phyloP scores from a whole-genome alignment of 64 coral and sea anemone species.

The Astreopora myriophthalma region DNA sequence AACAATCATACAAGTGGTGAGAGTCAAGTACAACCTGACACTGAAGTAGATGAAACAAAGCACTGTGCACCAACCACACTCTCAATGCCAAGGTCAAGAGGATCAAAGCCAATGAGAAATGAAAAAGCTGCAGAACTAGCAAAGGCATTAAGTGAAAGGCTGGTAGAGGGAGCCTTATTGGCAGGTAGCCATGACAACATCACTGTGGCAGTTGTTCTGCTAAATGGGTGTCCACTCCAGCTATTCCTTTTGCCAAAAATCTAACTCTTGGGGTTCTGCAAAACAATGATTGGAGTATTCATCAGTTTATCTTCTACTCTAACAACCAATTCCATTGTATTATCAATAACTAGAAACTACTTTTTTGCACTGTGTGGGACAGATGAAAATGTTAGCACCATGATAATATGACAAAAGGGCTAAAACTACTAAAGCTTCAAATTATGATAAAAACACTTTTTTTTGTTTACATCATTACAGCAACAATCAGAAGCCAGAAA shows the following conservation, averaged over 20 bases:
- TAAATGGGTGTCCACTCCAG: constrained; percentile 87
- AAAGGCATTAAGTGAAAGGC: constrained; percentile 81
- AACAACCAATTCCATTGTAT: too few relatives aligned
- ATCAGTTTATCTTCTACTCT: too few relatives aligned
- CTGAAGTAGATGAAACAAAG: not conserved
- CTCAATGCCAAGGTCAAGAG: not conserved
- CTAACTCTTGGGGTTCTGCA: not conserved
- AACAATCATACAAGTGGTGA: not conserved
- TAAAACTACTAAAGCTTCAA: too few relatives aligned
- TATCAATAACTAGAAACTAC: too few relatives aligned
- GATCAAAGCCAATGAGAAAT: not conserved
- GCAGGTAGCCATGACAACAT: constrained; percentile 84
- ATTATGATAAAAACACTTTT: too few relatives aligned
- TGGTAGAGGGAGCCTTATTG: constrained; percentile 81
- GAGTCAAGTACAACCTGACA: not conserved
- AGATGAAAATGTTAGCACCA: too few relatives aligned
- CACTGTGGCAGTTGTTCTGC: constrained; percentile 78
- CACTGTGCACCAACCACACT: not conserved
- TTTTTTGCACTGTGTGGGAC: too few relatives aligned
- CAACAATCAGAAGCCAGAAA: not conserved
- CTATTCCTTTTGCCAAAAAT: constrained; percentile 81
- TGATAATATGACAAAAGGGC: too few relatives aligned
- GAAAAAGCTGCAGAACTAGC: constrained; percentile 80
- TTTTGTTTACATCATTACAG: not conserved
- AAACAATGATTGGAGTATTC: too few relatives aligned